Percentiles rank a stretch among this genome's conserved stretches.
Conservation (phyloP, 2,888 invertebrate genomes). For the Caradrina clavipalpis region DNA sequence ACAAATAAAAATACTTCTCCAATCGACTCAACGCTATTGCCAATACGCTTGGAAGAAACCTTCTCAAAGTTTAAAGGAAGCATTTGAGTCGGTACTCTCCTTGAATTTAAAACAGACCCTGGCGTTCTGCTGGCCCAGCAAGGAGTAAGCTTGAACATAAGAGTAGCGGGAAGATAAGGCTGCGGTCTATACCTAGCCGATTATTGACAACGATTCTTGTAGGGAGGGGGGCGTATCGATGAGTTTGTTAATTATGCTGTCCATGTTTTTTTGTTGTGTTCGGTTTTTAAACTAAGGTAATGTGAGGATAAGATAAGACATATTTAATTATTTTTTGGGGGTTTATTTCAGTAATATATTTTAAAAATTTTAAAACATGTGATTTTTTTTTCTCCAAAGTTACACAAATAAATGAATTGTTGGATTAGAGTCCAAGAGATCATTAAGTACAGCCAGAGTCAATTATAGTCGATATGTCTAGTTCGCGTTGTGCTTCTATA, state of each 20-base stretch:
- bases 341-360: no score
- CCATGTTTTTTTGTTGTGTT: conserved; percentile 17
- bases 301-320: no score
- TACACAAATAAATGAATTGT: no score
- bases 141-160: conserved; percentile 52
- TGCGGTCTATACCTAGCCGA: conserved; percentile 79
- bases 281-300: no score
- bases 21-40: conserved; percentile 17
- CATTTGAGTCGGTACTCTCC: conserved; percentile 33
- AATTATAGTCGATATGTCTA: no score
- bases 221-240: conserved; percentile 64
- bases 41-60: conserved; percentile 34
- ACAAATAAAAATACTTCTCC: conserved; percentile 20
- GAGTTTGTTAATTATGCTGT: conserved; percentile 12
- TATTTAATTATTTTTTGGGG: no score
- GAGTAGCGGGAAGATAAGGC: conserved; percentile 60
- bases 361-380: no score
- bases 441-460: no score
- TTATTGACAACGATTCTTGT: conserved; percentile 77
- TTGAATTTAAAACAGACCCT: conserved; percentile 55
- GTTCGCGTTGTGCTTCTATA: no score
- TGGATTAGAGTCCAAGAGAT: no score
- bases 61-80: conserved; percentile 30
- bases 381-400: no score
- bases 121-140: conserved; percentile 29